These are phyloP conservation scores for Halichondria panicea DNA, from an alignment of 37 sponge, comb jelly and placozoan genomes.

Conservation along the genomic window DNA sequence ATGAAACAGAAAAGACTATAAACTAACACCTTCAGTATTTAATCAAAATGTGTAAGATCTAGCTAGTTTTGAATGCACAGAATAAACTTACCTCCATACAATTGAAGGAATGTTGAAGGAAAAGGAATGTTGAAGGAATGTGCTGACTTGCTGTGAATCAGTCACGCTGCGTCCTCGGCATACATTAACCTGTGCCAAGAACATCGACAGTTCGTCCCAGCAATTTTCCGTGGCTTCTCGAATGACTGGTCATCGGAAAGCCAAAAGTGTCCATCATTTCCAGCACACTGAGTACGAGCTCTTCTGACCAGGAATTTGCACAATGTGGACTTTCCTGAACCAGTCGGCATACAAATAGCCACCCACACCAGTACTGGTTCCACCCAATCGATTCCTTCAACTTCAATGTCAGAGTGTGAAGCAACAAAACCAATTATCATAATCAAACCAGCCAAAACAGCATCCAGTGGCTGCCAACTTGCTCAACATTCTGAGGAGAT, in stretches of 20 bases:
- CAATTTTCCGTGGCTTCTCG: slow-evolving; percentile 16
- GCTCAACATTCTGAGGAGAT: no score
- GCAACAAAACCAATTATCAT: not conserved
- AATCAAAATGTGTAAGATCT: no score
- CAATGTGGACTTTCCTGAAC: not conserved
- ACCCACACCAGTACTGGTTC: not conserved
- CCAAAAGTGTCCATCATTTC: slow-evolving; percentile 5
- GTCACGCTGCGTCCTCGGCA: slow-evolving; percentile 11
- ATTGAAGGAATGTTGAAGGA: slow-evolving; percentile 22
- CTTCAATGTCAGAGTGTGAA: not conserved
- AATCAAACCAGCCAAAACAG: not conserved
- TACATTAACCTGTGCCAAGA: slow-evolving; percentile 17
- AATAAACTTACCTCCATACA: no score
- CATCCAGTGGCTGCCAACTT: not conserved
- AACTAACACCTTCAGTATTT: no score
- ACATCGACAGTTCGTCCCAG: slow-evolving; percentile 33
- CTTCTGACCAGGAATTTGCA: not conserved
- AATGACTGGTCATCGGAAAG: slow-evolving; percentile 23
- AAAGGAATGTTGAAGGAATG: no score
- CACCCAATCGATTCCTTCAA: not conserved
- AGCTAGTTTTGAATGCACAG: no score
- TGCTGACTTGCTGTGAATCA: no score
- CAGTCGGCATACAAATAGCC: not conserved
- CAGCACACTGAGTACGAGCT: not conserved
- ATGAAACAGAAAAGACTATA: no score